Base-by-base conservation (phyloP, 2,113 vertebrate species). In the Microcebus ravelobensis region DNA sequence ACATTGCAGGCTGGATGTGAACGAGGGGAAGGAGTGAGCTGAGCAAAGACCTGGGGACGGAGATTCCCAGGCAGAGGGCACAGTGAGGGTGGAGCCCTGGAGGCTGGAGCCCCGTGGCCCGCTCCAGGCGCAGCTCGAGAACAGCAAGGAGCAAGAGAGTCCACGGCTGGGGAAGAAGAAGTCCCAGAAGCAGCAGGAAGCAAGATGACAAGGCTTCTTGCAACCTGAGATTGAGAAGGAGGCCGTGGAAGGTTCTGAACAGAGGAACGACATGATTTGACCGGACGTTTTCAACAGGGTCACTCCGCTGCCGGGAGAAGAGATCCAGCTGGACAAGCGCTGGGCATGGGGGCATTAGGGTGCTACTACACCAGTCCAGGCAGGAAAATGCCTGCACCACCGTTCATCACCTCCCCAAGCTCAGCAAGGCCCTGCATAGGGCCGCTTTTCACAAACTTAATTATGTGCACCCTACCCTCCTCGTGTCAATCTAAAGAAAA, bases 351-450 rank as follows among this genome's bases (percentile, higher is more conserved):
- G 3, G 34, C 9, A 0, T 12, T 6, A 29, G 18, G 52, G 23
- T 9, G 23, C 39, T 20, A 3, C 70, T 3, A 31, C 42, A 8
- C 0, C 1, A 7, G 74, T 42, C 5, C 61, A 27, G 76, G 50
- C 3, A 25, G 23, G 12, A 7, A 20, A 10, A n/a, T 3, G 10
- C 7, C 8, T 0, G 0, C 5, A 15, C 79, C 50, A 20, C 11
- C 23, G 6, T 3, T 70, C 45, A 5, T 3, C 4, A 45, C 25
- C 45, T 59, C 5, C 14, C 10, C 17, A 20, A 0, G 0, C n/a
- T 3, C 11, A 18, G 42, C 23, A 36, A 59, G 31, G 23, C 21
- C 25, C 42, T 2, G 3, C 27, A 14, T 11, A 1, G 7, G 45
- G 14, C 13, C 3, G 25, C 45, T 68, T 20, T n/a, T 71, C 15